Base-by-base conservation (phyloP, 1,140 invertebrate genomes). In the Mycetomoellerius zeteki region DNA sequence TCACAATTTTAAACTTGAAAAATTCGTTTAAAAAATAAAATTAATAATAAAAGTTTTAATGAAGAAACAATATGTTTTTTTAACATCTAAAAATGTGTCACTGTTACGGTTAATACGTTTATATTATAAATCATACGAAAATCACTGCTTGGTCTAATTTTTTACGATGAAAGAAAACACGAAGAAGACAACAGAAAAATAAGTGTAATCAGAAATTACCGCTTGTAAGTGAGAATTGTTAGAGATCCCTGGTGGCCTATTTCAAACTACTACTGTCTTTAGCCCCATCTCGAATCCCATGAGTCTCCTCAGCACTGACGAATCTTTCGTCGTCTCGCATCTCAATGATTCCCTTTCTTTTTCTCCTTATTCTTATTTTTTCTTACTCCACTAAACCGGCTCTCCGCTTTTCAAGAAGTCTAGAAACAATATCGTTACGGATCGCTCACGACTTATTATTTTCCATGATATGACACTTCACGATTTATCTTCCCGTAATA, bases 151-250 rank as follows among this genome's bases (percentile, higher is more conserved):
- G 52, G 78, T 58, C 60, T 30, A 78, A 72, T 89, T 89, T 43
- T 21, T 58, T 33, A 16, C 14, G 10, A 10, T 19, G 1, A 67
- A 81, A 86, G 77, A 88, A 90, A 72, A 84, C 52, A 33, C 24
- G 24, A 54, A 14, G 47, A 30, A 16, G 37, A 27, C 33, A 21
- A 54, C 24, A 19, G 60, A n/a, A n/a, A 75, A 72, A 56, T 60
- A 71, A 62, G 37, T 50, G 69, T 92, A 89, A 92, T 92, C 85
- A 90, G 87, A 92, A 92, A 92, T 92, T 89, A 90, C 81, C 89
- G 77, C 52, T 92, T 90, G 89, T 86, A 87, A 89, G 72, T 72
- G 80, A 85, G 84, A 91, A 81, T 91, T 85, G 91, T 91, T 90
- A 90, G 80, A 73, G 56, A 73, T 90, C 90, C 76, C 91, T 52